Evolutionary conservation across 2,888 invertebrate species (phyloP), one percentile per base, ranked within the genome.

Genomic region (Drosophila ezoana): DNA sequence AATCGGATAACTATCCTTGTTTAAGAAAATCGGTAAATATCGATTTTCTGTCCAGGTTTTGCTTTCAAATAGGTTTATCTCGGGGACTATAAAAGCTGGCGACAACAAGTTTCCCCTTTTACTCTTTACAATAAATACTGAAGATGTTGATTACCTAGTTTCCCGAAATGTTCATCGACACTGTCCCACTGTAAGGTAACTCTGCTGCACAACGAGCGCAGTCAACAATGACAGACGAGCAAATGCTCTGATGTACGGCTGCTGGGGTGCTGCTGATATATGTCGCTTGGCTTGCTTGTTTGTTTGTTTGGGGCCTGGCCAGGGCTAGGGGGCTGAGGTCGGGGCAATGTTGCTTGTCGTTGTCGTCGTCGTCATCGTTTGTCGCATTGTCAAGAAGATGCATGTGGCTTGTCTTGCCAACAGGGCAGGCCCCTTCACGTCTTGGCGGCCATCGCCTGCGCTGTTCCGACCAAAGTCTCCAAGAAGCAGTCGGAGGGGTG

Each of bases 211-310:
- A 87, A 69, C 69, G 79, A 79, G 72, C 68, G 86, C 89, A 87
- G 86, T 85, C 88, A 89, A 89, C 88, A 89, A 76, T 86, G 85
- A 86, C 89, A 89, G 89, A 86, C 85, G 86, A 89, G 89, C 89
- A 89, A 89, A 87, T 86, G 88, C 68, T 70, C 80, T 86, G 89
- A 89, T 87, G 72, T 82, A 78, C 87, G 72, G 70, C 80, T 69
- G 71, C 67, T 73, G 56, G 60, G 68, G 76, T 56, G 62, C 71
- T 81, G 87, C 89, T 89, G 89, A 84, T 89, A 87, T 84, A 84
- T 84, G 89, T 84, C 69, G 85, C 76, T 84, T 84, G 79, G 79
- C 72, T 88, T 66, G 67, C 70, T 81, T 84, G 87, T 76, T 89
- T 87, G 89, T 60, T 81, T 77, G 84, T 62, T 66, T 18, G 45